Evolutionary conservation across 2,888 invertebrate genomes (phyloP).

Genomic region (Seladonia tumulorum): DNA sequence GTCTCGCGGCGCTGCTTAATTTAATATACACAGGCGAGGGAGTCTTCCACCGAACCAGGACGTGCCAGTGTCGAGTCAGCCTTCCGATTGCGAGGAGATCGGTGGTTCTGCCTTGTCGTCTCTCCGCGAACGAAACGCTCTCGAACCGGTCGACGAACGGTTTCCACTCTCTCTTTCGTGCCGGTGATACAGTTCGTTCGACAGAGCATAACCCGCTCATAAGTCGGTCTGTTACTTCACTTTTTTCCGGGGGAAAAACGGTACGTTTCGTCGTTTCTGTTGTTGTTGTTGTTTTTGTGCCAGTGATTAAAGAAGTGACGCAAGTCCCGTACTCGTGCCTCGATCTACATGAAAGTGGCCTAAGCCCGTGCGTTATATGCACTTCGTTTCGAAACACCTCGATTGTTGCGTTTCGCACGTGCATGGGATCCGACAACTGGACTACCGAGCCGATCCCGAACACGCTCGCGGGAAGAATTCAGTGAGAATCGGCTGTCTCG

Average conservation of each 20-base stretch:
- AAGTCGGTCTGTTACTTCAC: background rate
- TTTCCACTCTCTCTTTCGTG: constrained; percentile 21
- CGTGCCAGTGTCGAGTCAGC: constrained; percentile 80
- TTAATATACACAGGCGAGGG: constrained; percentile 79
- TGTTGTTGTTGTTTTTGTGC: background rate
- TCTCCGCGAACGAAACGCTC: constrained; percentile 23
- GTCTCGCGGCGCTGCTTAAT: constrained; percentile 73
- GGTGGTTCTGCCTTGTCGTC: constrained; percentile 34
- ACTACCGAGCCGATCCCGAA: background rate
- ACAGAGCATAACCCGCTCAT: background rate
- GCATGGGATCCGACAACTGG: background rate
- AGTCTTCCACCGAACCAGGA: constrained; percentile 78
- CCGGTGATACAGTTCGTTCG: background rate
- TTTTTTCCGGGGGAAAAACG: background rate
- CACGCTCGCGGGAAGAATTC: background rate
- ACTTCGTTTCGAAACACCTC: background rate
- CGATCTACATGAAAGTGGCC: background rate
- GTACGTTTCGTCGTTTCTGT: background rate
- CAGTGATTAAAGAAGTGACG: background rate
- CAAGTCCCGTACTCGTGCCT: background rate
- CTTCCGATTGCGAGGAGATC: constrained; percentile 76
- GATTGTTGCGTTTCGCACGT: background rate
- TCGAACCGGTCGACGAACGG: constrained; percentile 5
- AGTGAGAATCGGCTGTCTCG: background rate
- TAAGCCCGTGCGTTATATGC: too few species aligned